phyloP scores from a whole-genome alignment of 2,113 vertebrate species.

The Taxidea taxus region DNA sequence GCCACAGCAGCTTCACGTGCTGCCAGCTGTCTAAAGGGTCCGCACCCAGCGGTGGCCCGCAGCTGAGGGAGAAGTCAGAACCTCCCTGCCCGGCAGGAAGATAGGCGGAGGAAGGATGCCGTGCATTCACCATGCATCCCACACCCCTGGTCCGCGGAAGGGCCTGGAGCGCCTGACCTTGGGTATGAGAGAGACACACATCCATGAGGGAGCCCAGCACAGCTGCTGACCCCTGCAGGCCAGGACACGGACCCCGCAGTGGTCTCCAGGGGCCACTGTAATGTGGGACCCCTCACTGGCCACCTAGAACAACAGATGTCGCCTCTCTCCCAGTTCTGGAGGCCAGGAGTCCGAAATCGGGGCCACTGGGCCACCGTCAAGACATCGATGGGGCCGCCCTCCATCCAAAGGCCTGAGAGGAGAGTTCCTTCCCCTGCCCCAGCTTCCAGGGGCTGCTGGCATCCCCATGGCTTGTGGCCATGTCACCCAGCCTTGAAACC shows the following conservation, averaged over 20 bases:
- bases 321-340: not conserved
- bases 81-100: not conserved
- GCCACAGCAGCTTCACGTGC: accelerated
- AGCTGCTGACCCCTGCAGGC: not conserved
- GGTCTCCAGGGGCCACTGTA: not conserved
- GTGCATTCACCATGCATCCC: accelerated
- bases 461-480: not conserved
- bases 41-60: no score
- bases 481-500: not conserved
- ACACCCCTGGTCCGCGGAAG: accelerated
- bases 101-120: accelerated
- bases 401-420: not conserved
- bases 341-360: not conserved
- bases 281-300: not conserved
- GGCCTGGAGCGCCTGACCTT: not conserved
- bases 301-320: not conserved
- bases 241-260: not conserved
- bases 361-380: accelerated
- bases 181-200: accelerated
- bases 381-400: not conserved
- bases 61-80: not conserved
- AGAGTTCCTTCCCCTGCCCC: not conserved
- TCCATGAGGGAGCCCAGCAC: not conserved
- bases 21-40: not conserved
- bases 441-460: no score